Evolutionary conservation across 1,140 invertebrate species (phyloP).

Genomic region (Episyrphus balteatus): DNA sequence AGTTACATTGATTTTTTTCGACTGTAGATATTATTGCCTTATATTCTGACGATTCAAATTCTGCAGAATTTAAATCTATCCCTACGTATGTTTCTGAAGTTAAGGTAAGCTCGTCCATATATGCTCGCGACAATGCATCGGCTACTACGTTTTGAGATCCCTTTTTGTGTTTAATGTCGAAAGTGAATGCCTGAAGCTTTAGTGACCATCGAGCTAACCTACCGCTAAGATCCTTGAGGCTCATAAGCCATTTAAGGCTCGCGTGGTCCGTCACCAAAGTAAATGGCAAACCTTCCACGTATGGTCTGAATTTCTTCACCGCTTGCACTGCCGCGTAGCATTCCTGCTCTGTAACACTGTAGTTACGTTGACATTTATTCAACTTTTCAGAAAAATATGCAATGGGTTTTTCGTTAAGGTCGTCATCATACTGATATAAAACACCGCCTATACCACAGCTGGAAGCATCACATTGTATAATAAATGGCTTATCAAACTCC

Average conservation of each 20-base stretch:
- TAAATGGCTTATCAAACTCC: constrained; percentile 27
- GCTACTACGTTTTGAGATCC: constrained; percentile 29
- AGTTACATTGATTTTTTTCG: background rate
- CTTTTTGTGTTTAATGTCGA: constrained; percentile 32
- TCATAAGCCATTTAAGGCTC: constrained; percentile 36
- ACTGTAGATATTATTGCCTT: background rate
- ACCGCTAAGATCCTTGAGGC: constrained; percentile 32
- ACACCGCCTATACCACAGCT: constrained; percentile 26
- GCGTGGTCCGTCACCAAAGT: constrained; percentile 39
- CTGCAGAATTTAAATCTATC: background rate
- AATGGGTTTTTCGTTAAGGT: constrained; percentile 12
- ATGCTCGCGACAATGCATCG: constrained; percentile 22
- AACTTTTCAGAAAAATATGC: constrained; percentile 17
- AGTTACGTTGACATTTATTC: constrained; percentile 20
- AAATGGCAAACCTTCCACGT: constrained; percentile 36
- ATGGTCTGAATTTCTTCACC: constrained; percentile 35
- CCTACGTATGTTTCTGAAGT: background rate
- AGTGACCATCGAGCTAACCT: constrained; percentile 37
- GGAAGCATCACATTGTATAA: constrained; percentile 28
- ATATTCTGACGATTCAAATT: constrained; percentile 2
- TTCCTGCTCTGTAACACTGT: constrained; percentile 38
- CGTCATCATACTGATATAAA: constrained; percentile 16
- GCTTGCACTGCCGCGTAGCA: constrained; percentile 37
- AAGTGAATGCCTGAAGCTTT: constrained; percentile 33
- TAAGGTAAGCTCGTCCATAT: background rate